Evolutionary conservation across 2,888 invertebrate genomes (phyloP).

Genomic region (Melanostoma mellinum): DNA sequence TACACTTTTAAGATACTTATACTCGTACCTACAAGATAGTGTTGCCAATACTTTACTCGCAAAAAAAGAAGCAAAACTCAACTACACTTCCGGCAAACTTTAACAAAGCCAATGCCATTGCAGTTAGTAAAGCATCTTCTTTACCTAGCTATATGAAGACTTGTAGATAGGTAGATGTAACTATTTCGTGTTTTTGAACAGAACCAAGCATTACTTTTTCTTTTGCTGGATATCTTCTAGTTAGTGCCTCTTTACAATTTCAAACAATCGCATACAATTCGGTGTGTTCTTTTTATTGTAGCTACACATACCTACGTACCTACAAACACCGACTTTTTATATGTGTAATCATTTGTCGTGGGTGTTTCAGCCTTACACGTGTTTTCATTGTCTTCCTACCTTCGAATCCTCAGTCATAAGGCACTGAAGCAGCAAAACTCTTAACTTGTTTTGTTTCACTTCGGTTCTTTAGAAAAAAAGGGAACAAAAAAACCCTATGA

Average conservation of each 20-base stretch:
- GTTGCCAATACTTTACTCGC: not conserved
- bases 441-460: conserved; percentile 34
- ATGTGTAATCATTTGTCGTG: conserved; percentile 31
- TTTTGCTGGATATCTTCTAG: conserved; percentile 1
- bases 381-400: conserved; percentile 42
- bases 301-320: not conserved
- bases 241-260: conserved; percentile 36
- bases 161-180: no score
- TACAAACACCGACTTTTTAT: not conserved
- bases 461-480: conserved; percentile 16
- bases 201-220: conserved; percentile 20
- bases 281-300: conserved; percentile 14
- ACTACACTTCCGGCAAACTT: conserved; percentile 51
- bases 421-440: conserved; percentile 29
- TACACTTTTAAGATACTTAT: not conserved
- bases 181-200: not conserved
- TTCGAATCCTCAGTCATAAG: conserved; percentile 24
- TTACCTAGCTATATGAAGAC: not conserved
- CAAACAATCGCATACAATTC: conserved; percentile 35
- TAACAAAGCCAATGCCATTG: conserved; percentile 58
- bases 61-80: conserved; percentile 32
- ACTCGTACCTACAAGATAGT: no score
- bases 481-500: conserved; percentile 17
- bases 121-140: conserved; percentile 26
- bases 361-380: conserved; percentile 53